These are phyloP conservation scores for Neodiprion pinetum DNA, from an alignment of 1,140 invertebrate genomes.

Conservation along the genomic window DNA sequence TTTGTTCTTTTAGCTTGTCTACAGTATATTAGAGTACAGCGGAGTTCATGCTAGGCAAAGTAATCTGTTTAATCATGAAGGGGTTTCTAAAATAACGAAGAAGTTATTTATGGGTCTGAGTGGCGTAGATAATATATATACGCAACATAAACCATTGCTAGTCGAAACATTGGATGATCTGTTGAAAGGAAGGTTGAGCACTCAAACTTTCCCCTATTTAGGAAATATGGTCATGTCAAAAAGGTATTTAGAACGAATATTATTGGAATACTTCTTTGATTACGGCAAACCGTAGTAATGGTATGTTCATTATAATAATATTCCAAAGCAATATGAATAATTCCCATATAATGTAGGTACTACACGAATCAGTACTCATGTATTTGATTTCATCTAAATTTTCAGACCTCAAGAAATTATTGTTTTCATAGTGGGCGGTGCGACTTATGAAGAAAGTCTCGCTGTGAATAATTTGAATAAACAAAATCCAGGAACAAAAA, in stretches of 20 bases:
- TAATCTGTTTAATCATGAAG: constrained; percentile 86
- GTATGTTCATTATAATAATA: constrained; percentile 12
- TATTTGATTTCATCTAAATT: constrained; percentile 27
- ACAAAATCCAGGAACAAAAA: constrained; percentile 73
- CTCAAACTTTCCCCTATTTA: constrained; percentile 83
- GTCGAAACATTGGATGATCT: constrained; percentile 88
- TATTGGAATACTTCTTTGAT: not conserved
- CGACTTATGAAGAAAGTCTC: constrained; percentile 95
- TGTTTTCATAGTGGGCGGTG: constrained; percentile 95
- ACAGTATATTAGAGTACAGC: constrained; percentile 80
- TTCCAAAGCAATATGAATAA: constrained; percentile 5
- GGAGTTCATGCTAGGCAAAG: constrained; percentile 78
- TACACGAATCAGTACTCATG: constrained; percentile 20
- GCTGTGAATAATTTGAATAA: constrained; percentile 86
- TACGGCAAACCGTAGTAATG: too few relatives aligned
- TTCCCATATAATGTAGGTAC: constrained; percentile 10
- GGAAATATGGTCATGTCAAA: constrained; percentile 62
- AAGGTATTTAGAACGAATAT: constrained; percentile 34
- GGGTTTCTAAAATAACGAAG: constrained; percentile 90
- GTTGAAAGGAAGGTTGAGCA: constrained; percentile 85
- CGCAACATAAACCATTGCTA: constrained; percentile 90
- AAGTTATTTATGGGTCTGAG: constrained; percentile 87
- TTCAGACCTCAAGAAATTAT: constrained; percentile 87
- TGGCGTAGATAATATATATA: constrained; percentile 97
- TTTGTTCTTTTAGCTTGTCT: constrained; percentile 67